Conservation (phyloP, 2,797 vertebrate genomes). For the Rhinogobio ventralis region DNA sequence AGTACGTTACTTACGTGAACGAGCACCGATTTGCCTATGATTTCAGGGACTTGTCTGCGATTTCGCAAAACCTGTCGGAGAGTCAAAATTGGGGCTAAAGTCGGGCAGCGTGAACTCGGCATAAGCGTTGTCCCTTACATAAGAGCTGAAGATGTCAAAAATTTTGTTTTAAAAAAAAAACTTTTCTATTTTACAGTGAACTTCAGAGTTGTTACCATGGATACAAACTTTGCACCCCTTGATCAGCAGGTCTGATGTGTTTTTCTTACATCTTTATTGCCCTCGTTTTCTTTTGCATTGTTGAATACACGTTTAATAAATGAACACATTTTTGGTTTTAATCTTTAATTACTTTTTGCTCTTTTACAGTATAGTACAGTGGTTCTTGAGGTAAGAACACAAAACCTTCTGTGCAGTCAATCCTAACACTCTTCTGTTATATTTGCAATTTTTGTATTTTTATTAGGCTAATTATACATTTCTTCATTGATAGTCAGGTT, state of each 20-base stretch:
- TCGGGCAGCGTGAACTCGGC: too few relatives aligned
- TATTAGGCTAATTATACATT: not conserved
- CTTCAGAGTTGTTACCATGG: conserved; percentile 82
- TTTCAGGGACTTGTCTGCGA: too few relatives aligned
- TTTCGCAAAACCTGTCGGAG: too few relatives aligned
- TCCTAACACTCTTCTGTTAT: not conserved
- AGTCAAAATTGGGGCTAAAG: too few relatives aligned
- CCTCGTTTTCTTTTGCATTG: not conserved
- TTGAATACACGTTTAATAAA: not conserved
- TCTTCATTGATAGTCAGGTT: not conserved
- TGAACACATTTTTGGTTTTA: not conserved
- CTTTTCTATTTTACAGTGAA: conserved; percentile 75
- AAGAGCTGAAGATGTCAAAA: not conserved
- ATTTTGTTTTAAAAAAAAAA: too few relatives aligned
- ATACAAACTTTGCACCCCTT: conserved; percentile 74
- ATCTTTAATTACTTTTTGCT: not conserved
- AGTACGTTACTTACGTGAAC: too few relatives aligned
- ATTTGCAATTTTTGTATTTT: not conserved
- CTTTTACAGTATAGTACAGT: conserved; percentile 67
- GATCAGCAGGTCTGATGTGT: conserved; percentile 66
- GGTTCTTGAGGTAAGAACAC: conserved; percentile 66
- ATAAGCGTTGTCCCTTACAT: too few relatives aligned
- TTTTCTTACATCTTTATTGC: not conserved
- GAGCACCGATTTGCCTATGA: too few relatives aligned
- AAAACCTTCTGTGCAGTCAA: not conserved